Base-by-base conservation (phyloP, 1,140 invertebrate genomes). In the Stegodyphus mimosarum region DNA sequence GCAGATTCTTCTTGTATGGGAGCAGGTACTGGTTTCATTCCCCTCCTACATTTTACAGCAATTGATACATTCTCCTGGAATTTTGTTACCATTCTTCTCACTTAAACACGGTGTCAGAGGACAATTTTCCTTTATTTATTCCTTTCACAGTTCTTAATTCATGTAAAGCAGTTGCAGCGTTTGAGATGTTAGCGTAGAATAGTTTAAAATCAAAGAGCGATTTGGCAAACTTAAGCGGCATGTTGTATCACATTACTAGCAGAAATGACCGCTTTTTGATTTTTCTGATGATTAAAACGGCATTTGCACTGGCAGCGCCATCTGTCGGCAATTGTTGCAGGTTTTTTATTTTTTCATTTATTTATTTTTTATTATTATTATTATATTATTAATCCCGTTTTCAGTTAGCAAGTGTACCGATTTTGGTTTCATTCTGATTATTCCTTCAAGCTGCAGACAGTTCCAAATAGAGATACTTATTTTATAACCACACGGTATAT, bases 41-140 rank as follows among this genome's bases (percentile, higher is more conserved):
- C 48, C 49, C 69, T 71, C 3, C 49, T 9, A 71, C 69, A 71
- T 71, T 49, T 71, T 71, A 71, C 49, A 71, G n/a, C 49, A 71
- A 49, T 4, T 6, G 69, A 71, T 71, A 5, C 49, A 49, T 5
- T 49, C 48, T 71, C 69, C 69, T 71, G 6, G 49, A 71, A 71
- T 60, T 10, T 60, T 9, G 9, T 1, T 60, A 15, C 9, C 15
- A 60, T 60, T 60, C 55, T 60, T 60, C 55, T 60, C 55, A 33
- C 55, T 15, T 1, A 60, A 60, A 1, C 1, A 1, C 15, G 9
- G 15, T 60, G 15, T 60, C 55, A 60, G 5, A 60, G 55, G 5
- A 60, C 55, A 0, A n/a, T 60, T 60, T 60, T 60, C 55, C 15
- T 60, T 60, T 60, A 60, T 5, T 2, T 15, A 5, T 60, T 2